Conservation (phyloP, 2,113 vertebrate species). For the Menura novaehollandiae region DNA sequence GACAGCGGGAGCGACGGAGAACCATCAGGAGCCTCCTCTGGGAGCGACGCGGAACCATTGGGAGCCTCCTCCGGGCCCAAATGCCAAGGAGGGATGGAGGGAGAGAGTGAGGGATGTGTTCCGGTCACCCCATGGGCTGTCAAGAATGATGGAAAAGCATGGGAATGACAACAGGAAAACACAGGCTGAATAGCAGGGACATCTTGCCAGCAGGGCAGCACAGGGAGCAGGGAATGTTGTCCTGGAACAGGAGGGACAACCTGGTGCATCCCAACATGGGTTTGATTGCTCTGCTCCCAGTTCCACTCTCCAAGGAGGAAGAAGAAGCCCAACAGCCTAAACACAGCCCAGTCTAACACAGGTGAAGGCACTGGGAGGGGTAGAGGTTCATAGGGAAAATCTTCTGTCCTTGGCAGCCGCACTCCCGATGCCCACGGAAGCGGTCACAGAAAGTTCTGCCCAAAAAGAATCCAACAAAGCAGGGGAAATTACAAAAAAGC, state of each 20-base stretch:
- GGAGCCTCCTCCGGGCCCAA: not conserved
- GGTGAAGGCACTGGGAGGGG: not conserved
- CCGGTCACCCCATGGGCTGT: not conserved
- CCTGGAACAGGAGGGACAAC: accelerated
- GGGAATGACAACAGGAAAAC: not conserved
- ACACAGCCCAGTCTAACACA: not conserved
- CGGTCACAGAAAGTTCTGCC: not conserved
- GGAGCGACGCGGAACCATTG: not conserved
- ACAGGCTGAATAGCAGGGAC: not conserved
- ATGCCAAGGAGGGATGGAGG: accelerated
- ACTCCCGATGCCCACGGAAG: not conserved
- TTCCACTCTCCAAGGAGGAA: not conserved
- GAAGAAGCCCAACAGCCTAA: not conserved
- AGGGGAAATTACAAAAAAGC: not conserved
- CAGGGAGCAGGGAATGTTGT: not conserved
- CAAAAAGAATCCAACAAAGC: not conserved
- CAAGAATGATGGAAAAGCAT: accelerated
- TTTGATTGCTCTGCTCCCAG: not conserved
- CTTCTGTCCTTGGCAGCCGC: accelerated
- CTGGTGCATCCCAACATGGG: not conserved
- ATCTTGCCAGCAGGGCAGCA: accelerated
- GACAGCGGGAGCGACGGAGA: accelerated
- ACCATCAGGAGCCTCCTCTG: accelerated
- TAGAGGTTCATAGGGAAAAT: not conserved
- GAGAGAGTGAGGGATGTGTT: not conserved